phyloP scores from a whole-genome alignment of 2,888 invertebrate species.

The Drosophila longiperda region DNA sequence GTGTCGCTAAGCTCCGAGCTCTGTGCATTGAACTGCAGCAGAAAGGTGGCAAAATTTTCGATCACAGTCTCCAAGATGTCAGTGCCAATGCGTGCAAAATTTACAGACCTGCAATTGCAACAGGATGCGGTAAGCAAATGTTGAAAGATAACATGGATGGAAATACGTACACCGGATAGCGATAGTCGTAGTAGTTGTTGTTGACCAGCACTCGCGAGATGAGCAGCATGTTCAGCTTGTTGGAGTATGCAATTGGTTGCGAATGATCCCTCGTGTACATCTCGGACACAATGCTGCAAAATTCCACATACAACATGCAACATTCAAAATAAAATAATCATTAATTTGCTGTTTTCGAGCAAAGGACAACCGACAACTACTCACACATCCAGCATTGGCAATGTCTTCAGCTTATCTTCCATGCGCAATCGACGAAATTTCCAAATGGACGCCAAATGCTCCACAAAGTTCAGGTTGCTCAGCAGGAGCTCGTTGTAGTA shows the following conservation, averaged over 20 bases:
- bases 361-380: slow-evolving; percentile 28
- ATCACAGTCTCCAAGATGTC: slow-evolving; percentile 83
- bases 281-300: slow-evolving; percentile 82
- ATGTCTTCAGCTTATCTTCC: slow-evolving; percentile 82
- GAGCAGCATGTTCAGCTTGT: slow-evolving; percentile 83
- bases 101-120: slow-evolving; percentile 71
- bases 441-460: slow-evolving; percentile 84
- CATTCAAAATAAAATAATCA: not conserved
- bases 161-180: slow-evolving; percentile 82
- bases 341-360: not conserved
- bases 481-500: slow-evolving; percentile 83
- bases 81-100: slow-evolving; percentile 84
- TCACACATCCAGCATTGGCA: slow-evolving; percentile 82
- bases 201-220: slow-evolving; percentile 77
- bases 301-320: not conserved
- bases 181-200: slow-evolving; percentile 82
- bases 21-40: slow-evolving; percentile 82
- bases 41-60: slow-evolving; percentile 78
- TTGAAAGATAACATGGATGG: not conserved
- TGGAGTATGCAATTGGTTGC: slow-evolving; percentile 81
- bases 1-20: slow-evolving; percentile 57
- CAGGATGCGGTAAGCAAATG: not conserved
- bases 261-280: slow-evolving; percentile 80
- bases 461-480: slow-evolving; percentile 83
- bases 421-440: slow-evolving; percentile 81